These are phyloP conservation scores for Papio anubis DNA, from an alignment of 2,113 vertebrate genomes.

Conservation along the genomic window DNA sequence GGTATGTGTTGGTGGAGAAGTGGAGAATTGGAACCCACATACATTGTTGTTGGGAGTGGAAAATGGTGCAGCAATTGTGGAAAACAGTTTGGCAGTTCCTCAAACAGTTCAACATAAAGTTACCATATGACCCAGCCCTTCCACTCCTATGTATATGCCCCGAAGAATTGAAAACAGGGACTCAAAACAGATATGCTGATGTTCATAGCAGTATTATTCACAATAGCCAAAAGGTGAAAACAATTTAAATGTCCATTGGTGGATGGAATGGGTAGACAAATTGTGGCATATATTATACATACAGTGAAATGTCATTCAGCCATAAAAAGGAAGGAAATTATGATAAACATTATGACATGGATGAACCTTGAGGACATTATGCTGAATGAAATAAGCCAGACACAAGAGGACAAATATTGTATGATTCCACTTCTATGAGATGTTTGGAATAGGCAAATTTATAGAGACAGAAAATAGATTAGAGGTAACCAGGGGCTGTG, in stretches of 20 bases:
- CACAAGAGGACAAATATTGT: not conserved
- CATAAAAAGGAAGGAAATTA: constrained; percentile 1
- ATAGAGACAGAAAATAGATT: not conserved
- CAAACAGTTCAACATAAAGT: constrained; percentile 39
- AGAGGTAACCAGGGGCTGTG: not conserved
- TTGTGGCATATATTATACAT: not conserved
- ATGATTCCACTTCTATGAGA: not conserved
- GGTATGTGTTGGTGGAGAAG: not conserved
- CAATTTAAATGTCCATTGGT: not conserved
- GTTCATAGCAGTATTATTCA: not conserved
- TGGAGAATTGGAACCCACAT: not conserved
- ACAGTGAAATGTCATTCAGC: constrained; percentile 11
- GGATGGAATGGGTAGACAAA: not conserved
- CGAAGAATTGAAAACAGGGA: not conserved
- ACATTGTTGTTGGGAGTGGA: not conserved
- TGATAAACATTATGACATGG: not conserved
- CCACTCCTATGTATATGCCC: not conserved
- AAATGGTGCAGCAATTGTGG: not conserved
- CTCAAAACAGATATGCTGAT: constrained; percentile 6
- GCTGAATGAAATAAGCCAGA: constrained; percentile 23
- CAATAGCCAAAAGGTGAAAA: constrained; percentile 22
- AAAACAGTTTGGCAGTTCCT: constrained; percentile 2
- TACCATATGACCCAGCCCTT: not conserved
- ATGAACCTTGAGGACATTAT: not conserved
- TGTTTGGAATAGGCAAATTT: not conserved